Base-by-base conservation (phyloP, 1,140 invertebrate genomes). In the Schmidtea mediterranea region DNA sequence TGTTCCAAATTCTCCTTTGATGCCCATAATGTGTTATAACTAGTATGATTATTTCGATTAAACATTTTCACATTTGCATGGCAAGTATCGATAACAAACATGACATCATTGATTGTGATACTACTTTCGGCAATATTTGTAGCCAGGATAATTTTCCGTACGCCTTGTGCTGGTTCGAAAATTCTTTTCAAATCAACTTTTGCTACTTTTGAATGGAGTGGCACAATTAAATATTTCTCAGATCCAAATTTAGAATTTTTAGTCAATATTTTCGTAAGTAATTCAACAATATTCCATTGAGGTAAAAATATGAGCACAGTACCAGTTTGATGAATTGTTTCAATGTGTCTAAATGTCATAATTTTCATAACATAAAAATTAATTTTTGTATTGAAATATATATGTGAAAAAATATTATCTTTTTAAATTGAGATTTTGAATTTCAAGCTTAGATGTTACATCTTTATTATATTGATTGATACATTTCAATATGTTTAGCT, bases 201-300 rank as follows among this genome's bases (percentile, higher is more conserved):
- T 1, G 63, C 61, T 13, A 69, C 62, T 51, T 66, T 60, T 1
- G 65, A 67, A 54, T 69, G 66, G 2, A 68, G 55, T 19, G 66
- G 67, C 24, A 69, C 52, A 10, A 69, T 52, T 43, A 58, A 53
- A 46, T 60, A 66, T 22, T 53, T 52, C 5, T 49, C 37, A 8
- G 54, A 52, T 69, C 73, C 80, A 64, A 82, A 87, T 12, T 75
- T 53, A 1, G 76, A 74, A 66, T 77, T 75, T 52, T 75, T 73
- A 53, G 76, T 75, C 8, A 92, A 66, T 59, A 79, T 76, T 60
- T 78, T 78, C 75, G 87, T 78, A 5, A 92, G 62, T 0, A 80
- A 76, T 65, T 87, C 89, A 51, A 92, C 92, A 0, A 89, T 61
- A 53, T 62, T 66, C 62, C 63, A 65, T 13, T 62, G 62, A 1